Base-by-base conservation (phyloP, 2,888 invertebrate species). In the Steinernema hermaphroditum region DNA sequence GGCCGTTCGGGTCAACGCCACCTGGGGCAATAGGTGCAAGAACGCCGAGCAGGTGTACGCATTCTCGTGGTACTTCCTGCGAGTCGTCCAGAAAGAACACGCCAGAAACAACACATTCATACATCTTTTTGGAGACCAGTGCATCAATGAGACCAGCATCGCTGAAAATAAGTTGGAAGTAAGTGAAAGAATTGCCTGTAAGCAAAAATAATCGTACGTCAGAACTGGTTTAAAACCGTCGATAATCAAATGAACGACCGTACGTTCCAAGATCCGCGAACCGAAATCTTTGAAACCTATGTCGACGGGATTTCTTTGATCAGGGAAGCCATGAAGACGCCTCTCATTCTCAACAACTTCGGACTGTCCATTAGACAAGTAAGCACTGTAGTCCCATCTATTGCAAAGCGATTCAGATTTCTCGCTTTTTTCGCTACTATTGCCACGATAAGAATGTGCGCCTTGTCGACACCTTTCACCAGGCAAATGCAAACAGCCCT, bases 11-110 rank as follows among this genome's bases (percentile, higher is more conserved):
- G 29, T 62, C 62, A 62, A 62, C 16, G 19, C 62, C 4, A 62
- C 62, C 8, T 62, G 62, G 62, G 62, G 62, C 9, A 62, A 62
- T 32, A 22, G 62, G 27, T 62, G 62, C 34, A 62, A 8, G 16
- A 62, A 62, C 32, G 62, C 62, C 1, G 62, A 62, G 16, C 32
- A 62, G 16, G 62, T 62, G 12, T 62, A 62, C 32, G 27, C 16
- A 29, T 62, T 62, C 32, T 62, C 62, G 29, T 62, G 62, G 62
- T 62, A 62, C 62, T 62, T 62, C 19, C 32, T 62, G 62, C 29
- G 62, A 2, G 54, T 54, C 6, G 54, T 54, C 6, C 62, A 62
- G 62, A 32, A 32, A 16, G 62, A 62, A 62, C 16, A 22, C 27
- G 62, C 29, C 32, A 29, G 16, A 16, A 62, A 34, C 27, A 32